These are phyloP conservation scores for Nasonia longicornis DNA, from an alignment of 1,140 invertebrate genomes.

Conservation along the genomic window DNA sequence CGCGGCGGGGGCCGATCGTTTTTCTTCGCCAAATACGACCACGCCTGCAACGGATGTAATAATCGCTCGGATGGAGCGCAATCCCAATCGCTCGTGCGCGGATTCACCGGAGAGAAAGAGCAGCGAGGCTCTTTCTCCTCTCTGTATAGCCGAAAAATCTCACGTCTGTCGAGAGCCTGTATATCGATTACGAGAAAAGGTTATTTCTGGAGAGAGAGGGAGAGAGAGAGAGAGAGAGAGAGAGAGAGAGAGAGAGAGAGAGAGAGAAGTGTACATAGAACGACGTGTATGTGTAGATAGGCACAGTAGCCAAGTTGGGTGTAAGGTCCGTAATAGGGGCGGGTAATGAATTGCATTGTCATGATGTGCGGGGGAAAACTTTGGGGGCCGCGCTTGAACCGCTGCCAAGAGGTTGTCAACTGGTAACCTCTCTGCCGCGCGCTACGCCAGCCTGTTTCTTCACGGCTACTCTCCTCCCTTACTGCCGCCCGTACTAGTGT, in stretches of 20 bases:
- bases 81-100: conserved; percentile 10
- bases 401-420: conserved; percentile 14
- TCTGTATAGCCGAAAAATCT: background rate
- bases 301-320: conserved; percentile 1
- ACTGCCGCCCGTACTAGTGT: background rate
- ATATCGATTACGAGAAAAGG: background rate
- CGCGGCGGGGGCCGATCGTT: conserved; percentile 41
- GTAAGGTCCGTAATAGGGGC: background rate
- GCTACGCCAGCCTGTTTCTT: background rate
- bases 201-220: background rate
- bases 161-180: background rate
- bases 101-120: too few relatives aligned
- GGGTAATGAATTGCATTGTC: conserved; percentile 32
- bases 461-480: background rate
- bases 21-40: conserved; percentile 36
- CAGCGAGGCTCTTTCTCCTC: too few relatives aligned
- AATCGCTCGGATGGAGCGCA: conserved; percentile 16
- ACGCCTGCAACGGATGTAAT: conserved; percentile 33
- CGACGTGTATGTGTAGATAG: background rate
- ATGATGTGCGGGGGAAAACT: background rate
- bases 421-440: background rate
- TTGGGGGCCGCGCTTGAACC: background rate
- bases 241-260: background rate
- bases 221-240: background rate
- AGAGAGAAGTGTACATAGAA: too few relatives aligned